phyloP scores from a whole-genome alignment of 2,888 invertebrate genomes.

The Drosophila atroscutellata region DNA sequence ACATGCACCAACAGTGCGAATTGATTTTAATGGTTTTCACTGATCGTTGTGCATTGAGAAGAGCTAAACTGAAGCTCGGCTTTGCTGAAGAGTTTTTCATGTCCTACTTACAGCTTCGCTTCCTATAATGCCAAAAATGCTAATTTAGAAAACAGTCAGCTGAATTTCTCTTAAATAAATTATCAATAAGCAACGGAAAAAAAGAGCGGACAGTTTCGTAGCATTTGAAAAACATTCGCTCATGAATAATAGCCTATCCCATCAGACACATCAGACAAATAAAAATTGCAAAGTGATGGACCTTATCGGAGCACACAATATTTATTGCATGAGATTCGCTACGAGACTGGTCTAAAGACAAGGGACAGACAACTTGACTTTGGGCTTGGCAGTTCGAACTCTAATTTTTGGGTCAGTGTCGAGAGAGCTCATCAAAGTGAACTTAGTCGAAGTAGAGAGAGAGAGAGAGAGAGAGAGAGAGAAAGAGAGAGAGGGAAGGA shows the following conservation, averaged over 20 bases:
- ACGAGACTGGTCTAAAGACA: slow-evolving; percentile 33
- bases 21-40: slow-evolving; percentile 16
- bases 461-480: not conserved
- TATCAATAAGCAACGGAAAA: not conserved
- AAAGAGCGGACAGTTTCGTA: not conserved
- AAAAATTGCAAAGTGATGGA: slow-evolving; percentile 22
- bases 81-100: not conserved
- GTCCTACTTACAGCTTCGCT: not conserved
- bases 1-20: slow-evolving; percentile 33
- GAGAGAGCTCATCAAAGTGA: slow-evolving; percentile 30
- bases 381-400: slow-evolving; percentile 48
- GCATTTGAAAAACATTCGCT: not conserved
- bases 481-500: no score
- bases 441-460: not conserved
- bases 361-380: slow-evolving; percentile 30
- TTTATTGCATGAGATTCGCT: slow-evolving; percentile 51
- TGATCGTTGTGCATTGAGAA: not conserved
- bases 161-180: not conserved
- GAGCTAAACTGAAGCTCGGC: not conserved
- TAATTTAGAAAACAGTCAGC: not conserved
- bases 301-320: slow-evolving; percentile 48
- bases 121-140: not conserved
- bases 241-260: slow-evolving; percentile 31
- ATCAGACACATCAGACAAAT: slow-evolving; percentile 4
- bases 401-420: slow-evolving; percentile 67